Evolutionary conservation across 53 echinoderm and acorn worm species (phyloP).

Genomic region (Mesocentrotus franciscanus): DNA sequence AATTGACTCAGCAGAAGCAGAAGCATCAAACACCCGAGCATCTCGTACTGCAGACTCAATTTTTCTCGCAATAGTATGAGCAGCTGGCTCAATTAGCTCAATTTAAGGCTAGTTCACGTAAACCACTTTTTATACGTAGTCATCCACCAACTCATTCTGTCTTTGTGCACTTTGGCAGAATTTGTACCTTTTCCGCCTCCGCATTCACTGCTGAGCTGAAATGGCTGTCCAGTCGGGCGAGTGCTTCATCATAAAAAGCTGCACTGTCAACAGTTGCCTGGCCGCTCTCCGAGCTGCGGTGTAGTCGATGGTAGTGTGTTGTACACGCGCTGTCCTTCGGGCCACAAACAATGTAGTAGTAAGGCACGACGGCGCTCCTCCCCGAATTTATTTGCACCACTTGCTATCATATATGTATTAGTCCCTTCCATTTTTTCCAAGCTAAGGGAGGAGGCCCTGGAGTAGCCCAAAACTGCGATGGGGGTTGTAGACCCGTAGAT

Average conservation of each 20-base stretch:
- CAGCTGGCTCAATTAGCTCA: background rate
- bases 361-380: background rate
- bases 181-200: background rate
- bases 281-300: no score
- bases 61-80: background rate
- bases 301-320: background rate
- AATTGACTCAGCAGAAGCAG: no score
- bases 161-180: background rate
- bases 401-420: background rate
- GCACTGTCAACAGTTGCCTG: background rate
- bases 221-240: no score
- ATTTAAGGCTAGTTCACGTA: background rate
- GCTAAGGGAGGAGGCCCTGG: background rate
- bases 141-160: background rate
- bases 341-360: background rate
- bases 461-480: no score
- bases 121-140: background rate
- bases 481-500: background rate
- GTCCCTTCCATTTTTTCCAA: background rate
- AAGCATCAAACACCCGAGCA: background rate
- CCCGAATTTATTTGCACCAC: background rate
- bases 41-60: background rate
- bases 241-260: background rate
- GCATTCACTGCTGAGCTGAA: background rate
- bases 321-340: background rate